phyloP scores from a whole-genome alignment of 2,797 vertebrate genomes.

The Acomys russatus region DNA sequence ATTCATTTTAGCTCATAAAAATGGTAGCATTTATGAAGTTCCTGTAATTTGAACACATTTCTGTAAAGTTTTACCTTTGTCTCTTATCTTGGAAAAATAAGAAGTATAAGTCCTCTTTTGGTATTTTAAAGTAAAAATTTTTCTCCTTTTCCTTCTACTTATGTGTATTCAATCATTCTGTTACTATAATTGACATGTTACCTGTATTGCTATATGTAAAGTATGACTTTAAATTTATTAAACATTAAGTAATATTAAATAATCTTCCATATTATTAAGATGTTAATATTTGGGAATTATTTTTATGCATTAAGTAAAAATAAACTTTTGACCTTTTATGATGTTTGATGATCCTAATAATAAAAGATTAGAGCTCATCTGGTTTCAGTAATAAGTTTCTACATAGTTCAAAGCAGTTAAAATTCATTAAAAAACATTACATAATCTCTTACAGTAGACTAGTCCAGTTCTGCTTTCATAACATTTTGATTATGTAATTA shows the following conservation, averaged over 20 bases:
- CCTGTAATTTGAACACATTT: not conserved
- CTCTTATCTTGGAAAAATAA: not conserved
- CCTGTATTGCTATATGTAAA: not conserved
- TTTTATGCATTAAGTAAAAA: not conserved
- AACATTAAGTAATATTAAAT: not conserved
- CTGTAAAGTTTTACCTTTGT: not conserved
- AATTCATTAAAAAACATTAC: not conserved
- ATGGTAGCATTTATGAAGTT: not conserved
- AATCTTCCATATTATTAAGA: not conserved
- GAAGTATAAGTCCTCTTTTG: not conserved
- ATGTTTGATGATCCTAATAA: not conserved
- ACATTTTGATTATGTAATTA: constrained; percentile 34
- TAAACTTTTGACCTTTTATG: not conserved
- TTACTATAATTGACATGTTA: not conserved
- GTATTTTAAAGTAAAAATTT: not conserved
- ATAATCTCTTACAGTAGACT: not conserved
- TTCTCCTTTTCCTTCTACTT: not conserved
- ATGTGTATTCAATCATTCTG: not conserved
- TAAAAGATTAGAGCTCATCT: not conserved
- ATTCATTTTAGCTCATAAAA: not conserved
- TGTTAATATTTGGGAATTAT: not conserved
- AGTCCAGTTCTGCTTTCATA: not conserved
- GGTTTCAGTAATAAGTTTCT: not conserved
- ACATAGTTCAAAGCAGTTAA: not conserved
- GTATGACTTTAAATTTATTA: not conserved